Evolutionary conservation across 2,113 vertebrate species (phyloP).

Genomic region (Ginglymostoma cirratum): DNA sequence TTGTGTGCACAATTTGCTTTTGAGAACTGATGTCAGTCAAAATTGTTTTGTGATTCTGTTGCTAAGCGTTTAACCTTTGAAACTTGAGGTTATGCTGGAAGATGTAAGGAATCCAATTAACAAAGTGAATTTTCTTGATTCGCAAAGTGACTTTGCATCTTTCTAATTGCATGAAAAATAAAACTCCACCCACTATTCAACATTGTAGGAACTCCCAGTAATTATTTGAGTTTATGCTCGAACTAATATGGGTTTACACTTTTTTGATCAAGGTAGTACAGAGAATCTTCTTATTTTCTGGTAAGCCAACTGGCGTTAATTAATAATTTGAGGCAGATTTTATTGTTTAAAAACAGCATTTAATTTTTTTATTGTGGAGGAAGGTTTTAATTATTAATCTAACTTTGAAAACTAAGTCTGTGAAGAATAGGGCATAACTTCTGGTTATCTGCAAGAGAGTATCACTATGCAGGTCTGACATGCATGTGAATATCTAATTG

Average conservation of each 20-base stretch:
- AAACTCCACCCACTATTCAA: conserved; percentile 2
- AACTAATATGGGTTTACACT: not conserved
- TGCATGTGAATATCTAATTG: too few relatives aligned
- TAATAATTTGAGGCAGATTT: not conserved
- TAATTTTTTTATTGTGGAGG: not conserved
- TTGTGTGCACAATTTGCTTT: not conserved
- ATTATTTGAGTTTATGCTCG: not conserved
- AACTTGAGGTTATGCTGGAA: not conserved
- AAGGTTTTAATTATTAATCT: not conserved
- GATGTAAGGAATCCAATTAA: not conserved
- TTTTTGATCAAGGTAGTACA: not conserved
- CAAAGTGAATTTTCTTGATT: not conserved
- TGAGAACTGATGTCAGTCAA: not conserved
- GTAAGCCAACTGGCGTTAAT: not conserved
- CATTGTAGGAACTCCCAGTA: not conserved
- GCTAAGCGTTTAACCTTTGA: conserved; percentile 11
- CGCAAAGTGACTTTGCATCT: not conserved
- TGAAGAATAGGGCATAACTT: not conserved
- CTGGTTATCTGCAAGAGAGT: not conserved
- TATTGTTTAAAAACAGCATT: not conserved
- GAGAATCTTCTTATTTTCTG: not conserved
- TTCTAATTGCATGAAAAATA: not conserved
- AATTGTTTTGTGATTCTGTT: not conserved
- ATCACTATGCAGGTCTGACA: not conserved
- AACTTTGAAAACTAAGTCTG: not conserved